Evolutionary conservation across 2,888 invertebrate genomes (phyloP), one percentile per base, ranked within the genome.

Genomic region (Acutogordius australiensis): DNA sequence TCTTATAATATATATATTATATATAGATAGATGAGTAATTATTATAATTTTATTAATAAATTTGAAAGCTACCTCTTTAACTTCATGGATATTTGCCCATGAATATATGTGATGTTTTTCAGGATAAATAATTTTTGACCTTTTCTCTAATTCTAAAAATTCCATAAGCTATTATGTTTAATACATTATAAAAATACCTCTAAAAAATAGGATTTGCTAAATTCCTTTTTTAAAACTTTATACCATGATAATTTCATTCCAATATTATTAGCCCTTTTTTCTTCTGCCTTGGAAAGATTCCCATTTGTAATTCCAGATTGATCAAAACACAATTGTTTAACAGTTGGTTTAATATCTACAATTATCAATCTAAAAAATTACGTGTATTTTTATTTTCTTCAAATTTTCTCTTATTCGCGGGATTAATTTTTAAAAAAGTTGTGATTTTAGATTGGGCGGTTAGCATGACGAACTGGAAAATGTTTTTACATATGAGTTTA

Each of bases 1-100:
- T 67, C 61, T 69, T 21, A n/a, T n/a, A 8, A 51, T 51, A 23
- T 4, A n/a, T 51, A 23, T 4, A 8, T n/a, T 8, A 21, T 51
- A n/a, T 4, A n/a, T 51, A 4, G 18, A 37, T 37, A 37, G 8
- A 37, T 37, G 4, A 51, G 23, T 51, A n/a, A n/a, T n/a, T n/a
- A n/a, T n/a, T n/a, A n/a, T n/a, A n/a, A n/a, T n/a, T n/a, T n/a
- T n/a, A n/a, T n/a, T n/a, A n/a, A n/a, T n/a, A n/a, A n/a, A n/a
- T n/a, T n/a, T n/a, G n/a, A n/a, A n/a, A n/a, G n/a, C n/a, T n/a
- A 51, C 51, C 51, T 51, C 18, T 21, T 51, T 26, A 8, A 51
- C 23, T n/a, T 51, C 51, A 51, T n/a, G 23, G 4, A 51, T 51
- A 21, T 51, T 51, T n/a, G 51, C 51, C 51, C 51, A 51, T 51